A percentile compares a stretch with the other conserved stretches of the same genome.
These are phyloP conservation scores for Standfussiana lucernea DNA, from an alignment of 2,888 invertebrate genomes.

Conservation along the genomic window DNA sequence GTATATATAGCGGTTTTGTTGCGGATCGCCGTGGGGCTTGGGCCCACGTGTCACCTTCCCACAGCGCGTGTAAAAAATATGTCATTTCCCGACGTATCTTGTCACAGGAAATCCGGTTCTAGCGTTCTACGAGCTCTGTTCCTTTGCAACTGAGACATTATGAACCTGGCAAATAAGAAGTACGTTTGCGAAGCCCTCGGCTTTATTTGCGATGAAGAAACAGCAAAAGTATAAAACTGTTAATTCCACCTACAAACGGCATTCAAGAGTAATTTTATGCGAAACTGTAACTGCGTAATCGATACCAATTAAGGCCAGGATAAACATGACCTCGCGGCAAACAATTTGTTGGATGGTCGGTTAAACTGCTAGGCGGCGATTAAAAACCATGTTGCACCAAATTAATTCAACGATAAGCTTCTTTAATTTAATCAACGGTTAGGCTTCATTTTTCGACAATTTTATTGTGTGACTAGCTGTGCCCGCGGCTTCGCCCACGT, in stretches of 20 bases:
- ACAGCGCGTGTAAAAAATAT: slow-evolving; percentile 14
- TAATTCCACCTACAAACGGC: not conserved
- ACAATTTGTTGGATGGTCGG: slow-evolving; percentile 11
- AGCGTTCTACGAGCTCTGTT: slow-evolving; percentile 17
- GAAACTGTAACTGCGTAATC: slow-evolving; percentile 13
- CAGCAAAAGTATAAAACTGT: slow-evolving; percentile 2
- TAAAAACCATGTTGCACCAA: not conserved
- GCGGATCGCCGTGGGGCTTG: not conserved
- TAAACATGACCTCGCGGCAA: not conserved
- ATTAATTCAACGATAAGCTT: not conserved
- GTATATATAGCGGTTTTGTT: not conserved
- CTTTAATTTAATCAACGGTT: not conserved
- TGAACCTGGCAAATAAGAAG: slow-evolving; percentile 21
- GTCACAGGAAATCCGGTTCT: slow-evolving; percentile 33
- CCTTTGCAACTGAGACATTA: slow-evolving; percentile 18
- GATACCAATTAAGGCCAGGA: slow-evolving; percentile 17
- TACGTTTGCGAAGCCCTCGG: not conserved
- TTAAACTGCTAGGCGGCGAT: not conserved
- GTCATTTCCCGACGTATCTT: slow-evolving; percentile 34
- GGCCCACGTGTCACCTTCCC: not conserved
- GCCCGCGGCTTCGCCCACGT: no score
- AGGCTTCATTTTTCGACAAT: not conserved
- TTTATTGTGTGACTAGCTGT: no score
- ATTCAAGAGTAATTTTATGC: not conserved
- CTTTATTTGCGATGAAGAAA: slow-evolving; percentile 3